Evolutionary conservation across 1,140 invertebrate genomes (phyloP).

Genomic region (Tigriopus japonicus): DNA sequence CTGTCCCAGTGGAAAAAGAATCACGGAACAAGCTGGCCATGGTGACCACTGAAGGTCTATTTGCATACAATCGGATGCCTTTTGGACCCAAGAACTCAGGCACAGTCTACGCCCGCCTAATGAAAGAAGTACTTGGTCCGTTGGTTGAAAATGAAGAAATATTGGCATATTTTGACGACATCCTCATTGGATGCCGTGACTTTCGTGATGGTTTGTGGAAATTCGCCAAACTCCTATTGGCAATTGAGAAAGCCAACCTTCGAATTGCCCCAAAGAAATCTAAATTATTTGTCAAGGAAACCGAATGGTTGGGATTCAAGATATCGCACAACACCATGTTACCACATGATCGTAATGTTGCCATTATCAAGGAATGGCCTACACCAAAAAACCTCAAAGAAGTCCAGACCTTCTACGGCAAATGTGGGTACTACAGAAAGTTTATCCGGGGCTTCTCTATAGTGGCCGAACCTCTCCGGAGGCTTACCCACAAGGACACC

Average conservation of each 20-base stretch:
- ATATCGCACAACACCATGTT: neutral
- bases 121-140: neutral
- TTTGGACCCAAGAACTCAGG: slow-evolving; percentile 2
- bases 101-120: neutral
- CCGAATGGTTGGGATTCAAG: neutral
- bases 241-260: neutral
- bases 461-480: neutral
- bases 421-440: neutral
- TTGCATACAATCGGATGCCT: neutral
- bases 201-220: neutral
- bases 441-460: neutral
- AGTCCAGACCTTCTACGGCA: neutral
- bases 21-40: neutral
- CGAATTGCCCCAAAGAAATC: neutral
- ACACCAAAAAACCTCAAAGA: neutral
- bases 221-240: neutral
- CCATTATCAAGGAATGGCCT: neutral
- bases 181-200: too few relatives aligned
- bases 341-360: neutral
- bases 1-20: neutral
- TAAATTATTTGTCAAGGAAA: neutral
- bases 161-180: too few relatives aligned
- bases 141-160: too few relatives aligned
- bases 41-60: neutral
- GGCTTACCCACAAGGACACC: neutral